Conservation (phyloP, 1,140 invertebrate genomes). For the Ceratoteleas bidentatus region DNA sequence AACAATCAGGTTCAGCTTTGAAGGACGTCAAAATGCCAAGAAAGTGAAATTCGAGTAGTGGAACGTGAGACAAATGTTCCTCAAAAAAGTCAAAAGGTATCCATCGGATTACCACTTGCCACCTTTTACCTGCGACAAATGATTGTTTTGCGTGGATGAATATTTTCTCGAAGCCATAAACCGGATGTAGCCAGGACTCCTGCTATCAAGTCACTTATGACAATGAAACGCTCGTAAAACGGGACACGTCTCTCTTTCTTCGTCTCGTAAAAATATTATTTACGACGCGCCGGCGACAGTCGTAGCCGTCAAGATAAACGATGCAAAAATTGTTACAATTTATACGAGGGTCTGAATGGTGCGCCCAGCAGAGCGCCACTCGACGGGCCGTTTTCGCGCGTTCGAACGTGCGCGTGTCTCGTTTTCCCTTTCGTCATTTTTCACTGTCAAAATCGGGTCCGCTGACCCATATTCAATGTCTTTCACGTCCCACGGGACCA, state of each 20-base stretch:
- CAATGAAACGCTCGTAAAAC: slow-evolving; percentile 60
- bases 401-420: slow-evolving; percentile 41
- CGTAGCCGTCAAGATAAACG: slow-evolving; percentile 52
- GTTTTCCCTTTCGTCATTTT: slow-evolving; percentile 66
- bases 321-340: slow-evolving; percentile 74
- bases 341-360: slow-evolving; percentile 64
- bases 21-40: too few relatives aligned
- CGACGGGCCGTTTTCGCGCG: slow-evolving; percentile 34
- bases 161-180: slow-evolving; percentile 19
- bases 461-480: slow-evolving; percentile 66
- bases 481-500: slow-evolving; percentile 24
- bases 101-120: neutral
- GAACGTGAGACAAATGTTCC: too few relatives aligned
- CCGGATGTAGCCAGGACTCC: slow-evolving; percentile 36
- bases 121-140: slow-evolving; percentile 8
- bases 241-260: slow-evolving; percentile 54
- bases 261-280: slow-evolving; percentile 71
- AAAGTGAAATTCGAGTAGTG: too few relatives aligned
- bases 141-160: slow-evolving; percentile 29
- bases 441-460: slow-evolving; percentile 45
- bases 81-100: neutral
- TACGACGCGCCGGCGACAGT: slow-evolving; percentile 62
- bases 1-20: too few relatives aligned
- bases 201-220: slow-evolving; percentile 53
- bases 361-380: slow-evolving; percentile 52